Evolutionary conservation across 2,797 vertebrate species (phyloP), one percentile per base, ranked within the genome.

Genomic region (Setipinna tenuifilis): DNA sequence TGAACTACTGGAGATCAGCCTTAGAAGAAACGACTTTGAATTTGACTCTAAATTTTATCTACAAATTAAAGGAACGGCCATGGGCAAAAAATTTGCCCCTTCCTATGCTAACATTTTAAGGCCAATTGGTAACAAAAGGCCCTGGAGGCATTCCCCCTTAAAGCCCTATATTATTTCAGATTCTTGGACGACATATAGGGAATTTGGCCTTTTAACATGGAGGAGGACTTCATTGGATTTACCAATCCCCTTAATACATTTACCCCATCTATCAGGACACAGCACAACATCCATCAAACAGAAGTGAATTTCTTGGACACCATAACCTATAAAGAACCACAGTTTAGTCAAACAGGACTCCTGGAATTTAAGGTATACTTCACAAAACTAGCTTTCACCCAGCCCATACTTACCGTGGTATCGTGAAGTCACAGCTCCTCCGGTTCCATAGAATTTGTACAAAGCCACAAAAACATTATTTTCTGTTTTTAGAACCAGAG

Each of bases 141-240:
- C 1, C 14, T 59, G 5, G 17, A 19, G 0, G 5, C 1, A 59
- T 16, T 17, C 16, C 57, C 57, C 0, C 2, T 28, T 19, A n/a
- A 25, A 48, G 44, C 62, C 16, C 6, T 9, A 25, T 3, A 4
- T 5, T 71, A 84, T 17, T 23, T 46, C 44, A 62, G 48, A 28
- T 84, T 54, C 14, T 57, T 84, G 35, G 62, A 58, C 41, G 71
- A 85, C 25, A 85, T 62, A 6, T 85, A 6, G 9, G 35, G 84
- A 2, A 16, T 85, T 59, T 59, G 84, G 16, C 3, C 57, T 3
- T 14, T 58, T 58, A 3, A 3, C 19, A 6, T 2, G n/a, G 2
- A 61, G 2, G 19, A 61, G 6, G n/a, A n/a, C n/a, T 61, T 61
- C 19, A 6, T n/a, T 4, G 14, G n/a, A 6, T 61, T 61, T 61